Base-by-base conservation (phyloP, 2,797 vertebrate species). In the Adelosebastes latens region DNA sequence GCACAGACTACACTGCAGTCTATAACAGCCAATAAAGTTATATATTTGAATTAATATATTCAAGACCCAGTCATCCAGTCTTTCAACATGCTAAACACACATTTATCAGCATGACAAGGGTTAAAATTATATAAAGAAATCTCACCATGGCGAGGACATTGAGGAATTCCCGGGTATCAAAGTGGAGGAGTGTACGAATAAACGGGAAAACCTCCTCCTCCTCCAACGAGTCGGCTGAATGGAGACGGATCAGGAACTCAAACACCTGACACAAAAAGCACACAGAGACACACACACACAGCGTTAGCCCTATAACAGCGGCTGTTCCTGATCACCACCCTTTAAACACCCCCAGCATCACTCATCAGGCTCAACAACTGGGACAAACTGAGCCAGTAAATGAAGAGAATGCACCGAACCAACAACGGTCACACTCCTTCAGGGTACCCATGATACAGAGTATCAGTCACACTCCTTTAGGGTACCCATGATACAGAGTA, bases 111-210 rank as follows among this genome's bases (percentile, higher is more conserved):
- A 49, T 55, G 12, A 81, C 22, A n/a, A 31, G 1, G 42, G 16
- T 46, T 4, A 8, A 61, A 68, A 53, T 20, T 3, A 73, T 0
- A 1, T 3, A 1, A 13, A 22, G 11, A 59, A 5, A 59, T 61
- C 97, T 96, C 92, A 99, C 98, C 98, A 99, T 94, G 7, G 98
- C 98, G 8, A 99, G 96, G 32, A 99, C 98, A 2, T 99, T 99
- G 62, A 99, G 97, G 92, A 99, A 99, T 64, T 99, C 98, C 42
- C 98, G 95, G 0, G 98, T 99, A 89, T 99, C 98, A 0, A 99
- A 99, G 94, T 98, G 98, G 32, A 99, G 95, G 65, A 99, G 94
- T 2, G 98, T 99, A 3, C 96, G 96, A 25, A 99, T 88, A 1
- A 95, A 97, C 0, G 98, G 98, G 83, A 98, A 99, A 52, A 99